Percentiles rank a stretch among this genome's conserved stretches.
Evolutionary conservation across 2,113 vertebrate genomes (phyloP).

Genomic region (Melanostigma gelatinosum): DNA sequence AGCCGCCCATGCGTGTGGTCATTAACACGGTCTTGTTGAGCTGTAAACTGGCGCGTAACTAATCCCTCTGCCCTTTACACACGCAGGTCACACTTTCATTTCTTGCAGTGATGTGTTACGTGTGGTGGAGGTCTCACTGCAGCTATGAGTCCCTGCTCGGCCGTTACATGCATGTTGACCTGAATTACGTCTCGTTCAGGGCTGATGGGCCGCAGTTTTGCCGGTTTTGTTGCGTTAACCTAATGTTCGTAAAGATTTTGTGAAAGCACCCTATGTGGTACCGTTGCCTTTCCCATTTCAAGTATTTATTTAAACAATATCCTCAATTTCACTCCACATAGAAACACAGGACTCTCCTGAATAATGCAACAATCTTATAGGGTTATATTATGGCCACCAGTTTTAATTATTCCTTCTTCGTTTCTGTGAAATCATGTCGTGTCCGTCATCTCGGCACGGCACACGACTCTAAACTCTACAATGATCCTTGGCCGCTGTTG

Average conservation of each 20-base stretch:
- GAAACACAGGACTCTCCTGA: too few relatives aligned
- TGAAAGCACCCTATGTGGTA: too few relatives aligned
- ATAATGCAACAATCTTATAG: too few relatives aligned
- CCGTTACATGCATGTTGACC: slow-evolving; percentile 57
- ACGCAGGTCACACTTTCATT: slow-evolving; percentile 28
- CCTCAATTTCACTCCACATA: too few relatives aligned
- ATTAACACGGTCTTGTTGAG: slow-evolving; percentile 26
- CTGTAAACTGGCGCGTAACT: slow-evolving; percentile 37
- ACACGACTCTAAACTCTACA: background rate
- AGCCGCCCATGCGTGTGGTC: slow-evolving; percentile 10
- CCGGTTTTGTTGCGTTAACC: too few relatives aligned
- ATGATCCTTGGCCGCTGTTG: background rate
- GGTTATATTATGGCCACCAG: background rate
- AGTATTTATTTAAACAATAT: too few relatives aligned
- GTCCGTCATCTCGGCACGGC: background rate
- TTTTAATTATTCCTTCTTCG: background rate
- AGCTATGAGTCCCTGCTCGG: slow-evolving; percentile 52
- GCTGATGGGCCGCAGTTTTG: slow-evolving; percentile 56
- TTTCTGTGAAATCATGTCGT: background rate
- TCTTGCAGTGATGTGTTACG: slow-evolving; percentile 49
- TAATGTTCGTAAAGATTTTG: too few relatives aligned
- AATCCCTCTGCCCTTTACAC: slow-evolving; percentile 51
- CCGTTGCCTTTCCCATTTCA: too few relatives aligned
- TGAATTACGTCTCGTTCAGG: slow-evolving; percentile 34
- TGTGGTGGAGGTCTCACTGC: slow-evolving; percentile 44